Conservation (phyloP, 2,888 invertebrate species). For the Drosophila dives region DNA sequence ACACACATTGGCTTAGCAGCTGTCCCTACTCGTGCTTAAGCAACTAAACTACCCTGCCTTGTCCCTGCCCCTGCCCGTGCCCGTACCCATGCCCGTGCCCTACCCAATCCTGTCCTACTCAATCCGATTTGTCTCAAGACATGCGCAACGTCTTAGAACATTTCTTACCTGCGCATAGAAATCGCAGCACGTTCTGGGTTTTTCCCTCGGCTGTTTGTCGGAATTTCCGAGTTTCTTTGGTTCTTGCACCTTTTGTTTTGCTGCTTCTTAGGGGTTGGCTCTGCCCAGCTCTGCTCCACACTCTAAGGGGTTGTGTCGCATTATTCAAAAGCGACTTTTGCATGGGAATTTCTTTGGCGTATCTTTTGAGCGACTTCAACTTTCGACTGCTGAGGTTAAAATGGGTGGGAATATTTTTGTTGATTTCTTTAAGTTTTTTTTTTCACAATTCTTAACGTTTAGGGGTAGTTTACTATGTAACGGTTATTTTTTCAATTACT, state of each 20-base stretch:
- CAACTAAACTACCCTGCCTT: constrained; percentile 24
- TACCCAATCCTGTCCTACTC: constrained; percentile 15
- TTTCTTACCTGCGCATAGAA: constrained; percentile 65
- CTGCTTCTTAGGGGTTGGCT: constrained; percentile 32
- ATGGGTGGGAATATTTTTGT: constrained; percentile 84
- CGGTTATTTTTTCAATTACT: constrained; percentile 40
- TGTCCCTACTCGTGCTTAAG: constrained; percentile 49
- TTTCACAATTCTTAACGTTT: constrained; percentile 11
- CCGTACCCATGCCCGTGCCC: constrained; percentile 13
- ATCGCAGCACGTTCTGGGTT: constrained; percentile 68
- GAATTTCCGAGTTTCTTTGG: constrained; percentile 25
- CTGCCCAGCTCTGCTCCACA: constrained; percentile 8
- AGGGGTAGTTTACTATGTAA: constrained; percentile 33
- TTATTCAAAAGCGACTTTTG: constrained; percentile 41
- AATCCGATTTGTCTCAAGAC: constrained; percentile 63
- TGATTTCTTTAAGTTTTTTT: constrained; percentile 47
- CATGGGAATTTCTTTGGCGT: constrained; percentile 70
- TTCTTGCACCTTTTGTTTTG: constrained; percentile 45
- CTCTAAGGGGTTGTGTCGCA: constrained; percentile 26
- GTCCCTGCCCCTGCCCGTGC: not conserved
- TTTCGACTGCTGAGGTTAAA: constrained; percentile 75
- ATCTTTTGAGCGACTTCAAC: constrained; percentile 61
- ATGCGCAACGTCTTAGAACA: constrained; percentile 80
- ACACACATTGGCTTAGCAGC: constrained; percentile 59
- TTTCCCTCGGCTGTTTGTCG: constrained; percentile 38